A percentile compares a stretch with the other conserved stretches of the same genome.
Evolutionary conservation across 2,113 vertebrate species (phyloP).

Genomic region (Grammomys dolichurus): DNA sequence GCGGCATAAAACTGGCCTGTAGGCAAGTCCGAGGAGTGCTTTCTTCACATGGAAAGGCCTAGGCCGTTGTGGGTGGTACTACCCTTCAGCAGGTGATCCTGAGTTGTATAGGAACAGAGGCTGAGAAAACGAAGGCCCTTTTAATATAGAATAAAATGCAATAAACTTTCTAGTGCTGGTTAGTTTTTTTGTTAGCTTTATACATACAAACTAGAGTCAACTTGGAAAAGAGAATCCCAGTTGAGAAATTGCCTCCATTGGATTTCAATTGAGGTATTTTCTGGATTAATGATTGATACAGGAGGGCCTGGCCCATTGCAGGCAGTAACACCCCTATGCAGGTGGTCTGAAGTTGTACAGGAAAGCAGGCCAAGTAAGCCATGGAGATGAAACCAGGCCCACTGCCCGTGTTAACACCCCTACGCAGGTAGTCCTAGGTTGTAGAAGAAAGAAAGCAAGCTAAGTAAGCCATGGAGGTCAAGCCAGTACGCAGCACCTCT

Average conservation of each 20-base stretch:
- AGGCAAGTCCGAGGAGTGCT: background rate
- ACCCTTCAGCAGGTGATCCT: background rate
- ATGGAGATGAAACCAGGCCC: background rate
- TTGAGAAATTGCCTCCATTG: background rate
- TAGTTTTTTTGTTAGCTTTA: background rate
- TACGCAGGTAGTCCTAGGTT: background rate
- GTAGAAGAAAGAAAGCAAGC: background rate
- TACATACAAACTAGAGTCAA: background rate
- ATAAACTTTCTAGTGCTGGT: background rate
- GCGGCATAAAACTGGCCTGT: background rate
- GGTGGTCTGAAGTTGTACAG: background rate
- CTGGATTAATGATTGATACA: background rate
- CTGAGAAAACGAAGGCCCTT: background rate
- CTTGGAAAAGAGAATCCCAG: background rate
- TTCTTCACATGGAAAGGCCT: background rate
- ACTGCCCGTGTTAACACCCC: background rate
- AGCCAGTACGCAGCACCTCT: background rate
- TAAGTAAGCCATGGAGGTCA: background rate
- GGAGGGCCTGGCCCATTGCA: background rate
- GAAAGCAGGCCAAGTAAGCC: background rate
- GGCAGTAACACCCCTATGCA: too few species aligned
- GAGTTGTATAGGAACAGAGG: background rate
- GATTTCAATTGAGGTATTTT: background rate
- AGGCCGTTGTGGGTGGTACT: background rate
- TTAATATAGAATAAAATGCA: background rate